Base-by-base conservation (phyloP, 2,797 vertebrate genomes). In the Sebastiscus tertius region DNA sequence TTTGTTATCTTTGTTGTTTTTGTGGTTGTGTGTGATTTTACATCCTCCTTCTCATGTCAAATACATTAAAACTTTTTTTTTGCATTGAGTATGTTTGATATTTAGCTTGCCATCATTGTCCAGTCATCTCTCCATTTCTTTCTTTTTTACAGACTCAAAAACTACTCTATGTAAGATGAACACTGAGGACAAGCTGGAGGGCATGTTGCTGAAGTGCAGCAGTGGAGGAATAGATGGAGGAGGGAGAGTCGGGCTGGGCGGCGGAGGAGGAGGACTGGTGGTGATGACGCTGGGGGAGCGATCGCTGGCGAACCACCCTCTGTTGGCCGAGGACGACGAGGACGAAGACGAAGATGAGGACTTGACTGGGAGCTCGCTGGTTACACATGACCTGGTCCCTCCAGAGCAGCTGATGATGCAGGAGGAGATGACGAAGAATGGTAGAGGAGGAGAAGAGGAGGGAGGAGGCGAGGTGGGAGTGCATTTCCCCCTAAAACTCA, bases 361-460 rank as follows among this genome's bases (percentile, higher is more conserved):
- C 87, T 95, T 99, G 93, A 96, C 96, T 22, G 96, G 94, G 75
- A 96, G 94, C 86, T 96, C 97, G 5, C 94, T 99, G 92, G 96
- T 97, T 58, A 97, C 97, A 26, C 97, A 99, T 34, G 97, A 99
- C 89, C 97, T 99, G 92, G 97, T 99, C 83, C 96, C 98, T 80
- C 97, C 99, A 7, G 97, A 99, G 93, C 98, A 99, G 93, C 96
- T 99, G 88, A 98, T 99, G 97, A 98, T 99, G 94, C 99, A 98
- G 77, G 98, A 99, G 95, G 97, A 98, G 92, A 96, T 97, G 20
- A 97, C 97, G 80, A 99, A 98, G 94, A 98, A 97, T 77, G 96
- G 97, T 68, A 88, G 74, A 60, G 88, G 75, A 76, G 83, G 89
- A 61, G 88, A 65, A 8, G 82, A 80, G 96, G 97, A 97, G 69